Evolutionary conservation across 1,140 invertebrate genomes (phyloP), one percentile per base, ranked within the genome.

Genomic region (Habropoda laboriosa): DNA sequence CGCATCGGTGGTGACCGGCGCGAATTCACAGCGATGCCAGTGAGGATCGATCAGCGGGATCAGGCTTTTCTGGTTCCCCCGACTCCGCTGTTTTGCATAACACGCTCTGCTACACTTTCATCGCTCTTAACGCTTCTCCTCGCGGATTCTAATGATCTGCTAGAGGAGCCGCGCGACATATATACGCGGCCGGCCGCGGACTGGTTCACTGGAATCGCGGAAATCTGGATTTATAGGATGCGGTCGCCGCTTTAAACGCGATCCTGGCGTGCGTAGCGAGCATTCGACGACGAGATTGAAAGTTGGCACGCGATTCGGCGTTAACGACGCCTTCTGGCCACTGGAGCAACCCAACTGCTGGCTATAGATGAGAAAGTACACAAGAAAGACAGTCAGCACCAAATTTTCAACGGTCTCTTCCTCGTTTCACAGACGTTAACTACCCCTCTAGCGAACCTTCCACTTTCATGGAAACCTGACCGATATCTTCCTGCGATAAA

Each of bases 61-160:
- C 75, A 71, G 75, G 75, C 75, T 78, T 78, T 78, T 78, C 75
- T 61, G 75, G 75, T 78, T 78, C 53, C 24, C 6, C 18, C 24
- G 58, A 21, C 32, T 18, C n/a, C 51, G 35, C 75, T 78, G 55
- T 16, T 78, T 78, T 71, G 75, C 75, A 78, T 78, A 78, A 78
- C 75, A 78, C 75, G 75, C 75, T 78, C 67, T 7, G 75, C 75
- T 71, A 78, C 75, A 78, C 75, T 78, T 78, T 78, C 75, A 78
- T 78, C 75, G 66, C 27, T n/a, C 42, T 60, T 47, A 51, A 51
- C 55, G 75, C 55, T 71, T 45, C 40, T 13, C 42, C 53, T 5
- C 55, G 42, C 18, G 12, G 55, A 7, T n/a, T 57, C 51, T 49
- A 70, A 70, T 47, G 66, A 60, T 71, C 55, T 16, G 27, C 38